Conservation (phyloP, 2,888 invertebrate species). For the Panopea generosa region DNA sequence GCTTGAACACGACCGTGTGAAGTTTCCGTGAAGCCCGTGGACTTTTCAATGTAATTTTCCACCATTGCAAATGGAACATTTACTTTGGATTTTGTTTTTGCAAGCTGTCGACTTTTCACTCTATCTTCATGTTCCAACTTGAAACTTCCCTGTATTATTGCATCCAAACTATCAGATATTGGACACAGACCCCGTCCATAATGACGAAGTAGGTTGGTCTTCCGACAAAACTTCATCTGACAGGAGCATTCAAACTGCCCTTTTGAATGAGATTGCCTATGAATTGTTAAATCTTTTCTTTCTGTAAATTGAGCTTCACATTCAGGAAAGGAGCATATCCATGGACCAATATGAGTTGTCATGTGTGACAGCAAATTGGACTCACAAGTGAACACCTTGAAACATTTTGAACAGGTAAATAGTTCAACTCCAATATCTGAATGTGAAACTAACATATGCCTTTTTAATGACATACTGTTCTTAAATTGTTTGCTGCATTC, state of each 20-base stretch:
- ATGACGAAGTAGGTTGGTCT: neutral
- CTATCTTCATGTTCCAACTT: neutral
- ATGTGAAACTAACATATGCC: constrained; percentile 9
- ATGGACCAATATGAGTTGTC: constrained; percentile 28
- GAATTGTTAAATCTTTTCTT: constrained; percentile 8
- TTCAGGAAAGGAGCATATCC: constrained; percentile 12
- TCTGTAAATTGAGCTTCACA: constrained; percentile 15
- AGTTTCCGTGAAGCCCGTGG: constrained; percentile 4
- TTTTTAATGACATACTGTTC: constrained; percentile 2
- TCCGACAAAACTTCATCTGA: neutral
- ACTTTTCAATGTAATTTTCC: constrained; percentile 12
- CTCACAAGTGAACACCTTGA: neutral
- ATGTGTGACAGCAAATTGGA: constrained; percentile 14
- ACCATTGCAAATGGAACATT: neutral
- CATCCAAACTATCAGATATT: neutral
- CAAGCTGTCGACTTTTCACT: neutral
- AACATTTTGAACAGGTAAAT: constrained; percentile 3
- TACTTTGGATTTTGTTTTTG: neutral
- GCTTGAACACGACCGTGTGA: constrained; percentile 1
- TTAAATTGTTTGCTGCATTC: constrained; percentile 5
- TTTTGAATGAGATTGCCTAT: constrained; percentile 7
- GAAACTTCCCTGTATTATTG: neutral
- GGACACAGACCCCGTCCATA: neutral
- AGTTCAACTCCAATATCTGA: neutral
- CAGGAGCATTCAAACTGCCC: neutral